Evolutionary conservation across 2,113 vertebrate species (phyloP), one percentile per base, ranked within the genome.

Genomic region (Morone chrysops): DNA sequence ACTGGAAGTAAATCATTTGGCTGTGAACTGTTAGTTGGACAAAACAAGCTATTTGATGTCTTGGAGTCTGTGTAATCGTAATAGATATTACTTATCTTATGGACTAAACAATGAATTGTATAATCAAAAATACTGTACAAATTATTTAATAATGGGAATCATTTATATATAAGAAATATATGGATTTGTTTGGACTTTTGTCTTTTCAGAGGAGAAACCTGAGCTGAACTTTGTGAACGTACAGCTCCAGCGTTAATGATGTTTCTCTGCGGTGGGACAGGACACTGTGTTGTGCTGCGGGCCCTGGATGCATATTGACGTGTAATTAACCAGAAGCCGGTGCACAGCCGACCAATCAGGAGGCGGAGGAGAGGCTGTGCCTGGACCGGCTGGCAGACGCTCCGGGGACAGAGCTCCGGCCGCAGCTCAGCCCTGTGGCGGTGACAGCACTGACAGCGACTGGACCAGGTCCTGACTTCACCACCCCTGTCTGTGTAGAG

Each of bases 321-420:
- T 73, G 88, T 86, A 66, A 87, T 89, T 70, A 86, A 38, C 70
- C 81, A 41, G 69, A 61, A 50, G 77, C 56, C 76, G 63, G 2
- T 8, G 43, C 56, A 13, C 56, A 70, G 41, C 25, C 70, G 85
- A 80, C 94, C 94, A 95, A 95, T 95, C 90, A 88, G 74, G 50
- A 18, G 36, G 56, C 79, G 87, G 87, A 94, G 85, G 89, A 88
- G 91, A 93, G 90, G 88, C 86, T 45, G 90, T 17, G 41, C 62
- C 75, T 20, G 75, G 74, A 70, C 79, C 83, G 84, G 87, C 72
- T 81, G 81, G 76, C 86, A 74, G 70, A 81, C 70, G 31, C 81
- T 68, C 50, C 62, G 48, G 14, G 83, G 7, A 47, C 66, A 77
- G 75, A 78, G 54, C 82, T 56, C 51, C 68, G 87, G 82, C 77